These are phyloP conservation scores for Cotesia chilonis DNA, from an alignment of 1,140 invertebrate species.

Conservation along the genomic window DNA sequence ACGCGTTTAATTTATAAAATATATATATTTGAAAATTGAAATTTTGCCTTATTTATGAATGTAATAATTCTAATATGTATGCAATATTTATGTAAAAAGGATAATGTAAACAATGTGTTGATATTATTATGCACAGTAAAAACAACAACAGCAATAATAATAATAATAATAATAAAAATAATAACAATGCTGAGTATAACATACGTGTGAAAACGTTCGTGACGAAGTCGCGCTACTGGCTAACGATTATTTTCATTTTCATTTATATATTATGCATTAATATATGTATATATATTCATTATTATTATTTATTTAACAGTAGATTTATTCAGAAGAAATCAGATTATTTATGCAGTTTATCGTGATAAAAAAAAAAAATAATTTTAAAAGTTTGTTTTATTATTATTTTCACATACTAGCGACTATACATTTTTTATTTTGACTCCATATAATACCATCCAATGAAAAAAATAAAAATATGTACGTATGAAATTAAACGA, in stretches of 20 bases:
- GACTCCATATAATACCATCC: no score
- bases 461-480: background rate
- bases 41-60: no score
- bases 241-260: slow-evolving; percentile 7
- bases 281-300: slow-evolving; percentile 18
- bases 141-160: slow-evolving; percentile 36
- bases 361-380: no score
- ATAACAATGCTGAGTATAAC: slow-evolving; percentile 18
- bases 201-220: slow-evolving; percentile 36
- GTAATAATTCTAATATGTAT: no score
- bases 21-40: no score
- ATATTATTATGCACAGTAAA: slow-evolving; percentile 14
- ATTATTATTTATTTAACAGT: background rate
- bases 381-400: no score
- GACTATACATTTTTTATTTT: no score
- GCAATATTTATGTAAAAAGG: no score
- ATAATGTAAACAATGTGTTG: no score
- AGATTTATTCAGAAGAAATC: slow-evolving; percentile 13
- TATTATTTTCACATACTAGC: no score
- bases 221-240: slow-evolving; percentile 34
- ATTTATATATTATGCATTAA: background rate
- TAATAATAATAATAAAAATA: slow-evolving; percentile 1
- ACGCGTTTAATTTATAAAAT: no score
- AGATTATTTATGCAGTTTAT: slow-evolving; percentile 4
- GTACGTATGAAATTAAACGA: background rate